Evolutionary conservation across 2,113 vertebrate genomes (phyloP), one percentile per base, ranked within the genome.

Genomic region (Melanostigma gelatinosum): DNA sequence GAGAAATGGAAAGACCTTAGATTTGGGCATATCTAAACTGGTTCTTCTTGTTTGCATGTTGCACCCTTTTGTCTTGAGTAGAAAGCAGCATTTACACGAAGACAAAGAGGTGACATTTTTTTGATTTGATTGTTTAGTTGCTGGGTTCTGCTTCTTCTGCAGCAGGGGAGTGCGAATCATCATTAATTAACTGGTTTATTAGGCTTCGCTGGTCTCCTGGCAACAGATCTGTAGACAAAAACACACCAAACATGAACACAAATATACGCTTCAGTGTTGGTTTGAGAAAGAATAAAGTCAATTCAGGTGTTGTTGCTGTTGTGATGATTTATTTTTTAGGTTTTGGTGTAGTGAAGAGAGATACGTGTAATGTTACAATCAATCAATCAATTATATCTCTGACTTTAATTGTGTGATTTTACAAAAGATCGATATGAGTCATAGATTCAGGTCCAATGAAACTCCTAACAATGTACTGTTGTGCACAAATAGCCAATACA

Each of bases 131-230:
- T 63, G 61, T 63, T 63, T 42, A 55, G 46, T 57, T 75, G 18
- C 48, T 75, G 20, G 8, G 29, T 75, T 80, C n/a, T 42, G 55
- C 52, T 73, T 22, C 69, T 55, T 69, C 62, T 71, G 50, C 61
- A 52, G 69, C 68, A 27, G 55, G 72, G 34, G 48, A 58, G 20
- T 68, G 66, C 67, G 62, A 72, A 71, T 85, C 79, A 88, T 79
- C 44, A 80, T 84, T 87, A 81, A 84, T 92, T 86, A 87, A 70
- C 73, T 63, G 77, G 24, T 12, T 54, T 82, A 62, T 88, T 83
- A 72, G 42, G 68, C 65, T 75, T 69, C 52, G 67, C 71, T 57
- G 8, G 85, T 90, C 71, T 90, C 89, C 81, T 84, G 80, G 85
- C 88, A 91, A 84, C 88, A 84, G 69, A 61, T 85, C 66, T 85